Conservation (phyloP, 2,888 invertebrate species). For the Pinctada fucata region DNA sequence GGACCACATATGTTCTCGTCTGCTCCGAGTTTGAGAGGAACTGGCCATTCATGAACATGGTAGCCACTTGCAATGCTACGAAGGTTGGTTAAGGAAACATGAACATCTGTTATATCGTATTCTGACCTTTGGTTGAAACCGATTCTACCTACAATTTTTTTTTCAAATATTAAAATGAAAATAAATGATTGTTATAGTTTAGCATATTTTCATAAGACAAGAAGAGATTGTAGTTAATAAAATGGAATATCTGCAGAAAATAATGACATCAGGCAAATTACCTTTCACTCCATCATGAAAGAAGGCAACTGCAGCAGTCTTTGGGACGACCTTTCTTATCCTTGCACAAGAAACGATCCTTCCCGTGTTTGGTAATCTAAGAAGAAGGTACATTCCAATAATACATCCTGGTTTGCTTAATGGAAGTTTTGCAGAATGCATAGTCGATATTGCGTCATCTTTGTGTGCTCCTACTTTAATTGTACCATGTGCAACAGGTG, state of each 20-base stretch:
- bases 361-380: conserved; percentile 38
- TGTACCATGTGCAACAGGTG: conserved; percentile 47
- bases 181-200: no score
- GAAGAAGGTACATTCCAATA: conserved; percentile 51
- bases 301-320: conserved; percentile 63
- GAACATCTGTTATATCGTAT: conserved; percentile 82
- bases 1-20: conserved; percentile 77
- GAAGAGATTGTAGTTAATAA: no score
- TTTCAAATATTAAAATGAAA: no score
- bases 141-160: conserved; percentile 78
- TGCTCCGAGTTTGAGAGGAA: conserved; percentile 64
- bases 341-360: conserved; percentile 83
- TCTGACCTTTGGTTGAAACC: conserved; percentile 87
- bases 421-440: conserved; percentile 55
- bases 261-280: no score
- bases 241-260: no score
- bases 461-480: conserved; percentile 43
- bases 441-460: conserved; percentile 39
- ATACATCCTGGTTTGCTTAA: conserved; percentile 51
- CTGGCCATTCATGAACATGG: conserved; percentile 78
- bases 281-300: conserved; percentile 85
- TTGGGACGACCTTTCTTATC: conserved; percentile 77
- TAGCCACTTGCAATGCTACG: conserved; percentile 74
- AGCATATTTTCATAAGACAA: no score
- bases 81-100: conserved; percentile 80